Evolutionary conservation across 1,140 invertebrate species (phyloP).

Genomic region (Plutomurus gul): DNA sequence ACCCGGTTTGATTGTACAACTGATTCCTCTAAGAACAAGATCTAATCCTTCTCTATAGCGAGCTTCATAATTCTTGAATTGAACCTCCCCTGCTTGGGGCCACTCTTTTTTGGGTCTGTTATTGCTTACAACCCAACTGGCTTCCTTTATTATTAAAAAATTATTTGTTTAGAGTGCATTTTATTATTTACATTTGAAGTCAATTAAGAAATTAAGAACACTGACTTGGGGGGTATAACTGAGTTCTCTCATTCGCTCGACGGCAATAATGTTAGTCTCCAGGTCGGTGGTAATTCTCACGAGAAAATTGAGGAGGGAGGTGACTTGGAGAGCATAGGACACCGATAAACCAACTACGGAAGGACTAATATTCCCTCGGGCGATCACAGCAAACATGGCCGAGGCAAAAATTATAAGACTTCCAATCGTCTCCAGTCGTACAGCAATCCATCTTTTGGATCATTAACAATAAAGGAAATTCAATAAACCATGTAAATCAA

Average conservation of each 20-base stretch:
- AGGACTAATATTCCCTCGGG: constrained; percentile 56
- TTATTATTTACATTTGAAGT: constrained; percentile 50
- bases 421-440: constrained; percentile 60
- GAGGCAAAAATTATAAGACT: constrained; percentile 58
- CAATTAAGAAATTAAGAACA: background rate
- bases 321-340: constrained; percentile 61
- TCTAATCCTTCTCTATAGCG: constrained; percentile 58
- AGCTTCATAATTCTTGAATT: constrained; percentile 58
- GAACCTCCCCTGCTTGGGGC: constrained; percentile 57
- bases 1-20: constrained; percentile 56
- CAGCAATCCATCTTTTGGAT: constrained; percentile 66
- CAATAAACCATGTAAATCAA: background rate
- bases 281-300: background rate
- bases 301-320: constrained; percentile 14
- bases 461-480: too few relatives aligned
- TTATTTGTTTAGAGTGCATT: too few relatives aligned
- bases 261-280: constrained; percentile 35
- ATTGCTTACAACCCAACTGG: constrained; percentile 66
- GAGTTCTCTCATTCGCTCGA: constrained; percentile 54
- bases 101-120: constrained; percentile 56
- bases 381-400: constrained; percentile 59
- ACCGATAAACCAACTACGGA: constrained; percentile 61
- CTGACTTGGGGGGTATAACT: constrained; percentile 58
- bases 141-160: constrained; percentile 67
- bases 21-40: constrained; percentile 59